Conservation (phyloP, 2,113 vertebrate species). For the Dipodomys spectabilis region DNA sequence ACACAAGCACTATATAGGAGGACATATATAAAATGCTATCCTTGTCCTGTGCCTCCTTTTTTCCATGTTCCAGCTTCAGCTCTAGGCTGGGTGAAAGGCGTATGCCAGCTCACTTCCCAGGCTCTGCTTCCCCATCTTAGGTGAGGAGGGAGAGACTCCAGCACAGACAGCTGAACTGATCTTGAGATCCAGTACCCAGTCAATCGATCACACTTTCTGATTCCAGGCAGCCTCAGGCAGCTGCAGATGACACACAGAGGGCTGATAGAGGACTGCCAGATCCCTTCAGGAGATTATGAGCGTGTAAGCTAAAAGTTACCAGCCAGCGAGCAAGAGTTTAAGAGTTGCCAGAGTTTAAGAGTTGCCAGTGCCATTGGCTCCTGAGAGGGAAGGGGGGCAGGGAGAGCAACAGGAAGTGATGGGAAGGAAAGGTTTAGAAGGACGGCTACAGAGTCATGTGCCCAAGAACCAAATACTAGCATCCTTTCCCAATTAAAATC, state of each 20-base stretch:
- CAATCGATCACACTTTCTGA: background rate
- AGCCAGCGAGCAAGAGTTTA: background rate
- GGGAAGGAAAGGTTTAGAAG: background rate
- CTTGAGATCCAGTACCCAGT: background rate
- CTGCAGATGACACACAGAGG: background rate
- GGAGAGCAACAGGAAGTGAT: background rate
- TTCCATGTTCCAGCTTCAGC: background rate
- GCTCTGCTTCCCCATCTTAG: background rate
- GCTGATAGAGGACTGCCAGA: no score
- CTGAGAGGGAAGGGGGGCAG: background rate
- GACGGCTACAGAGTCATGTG: background rate
- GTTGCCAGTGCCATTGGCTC: background rate
- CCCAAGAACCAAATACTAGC: background rate
- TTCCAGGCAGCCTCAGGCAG: background rate
- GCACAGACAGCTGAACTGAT: background rate
- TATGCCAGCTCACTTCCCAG: background rate
- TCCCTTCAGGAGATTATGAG: background rate
- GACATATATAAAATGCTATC: background rate
- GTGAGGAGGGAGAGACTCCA: background rate
- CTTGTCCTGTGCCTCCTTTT: background rate
- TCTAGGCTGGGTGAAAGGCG: background rate
- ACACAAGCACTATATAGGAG: background rate
- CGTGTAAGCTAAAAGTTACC: background rate
- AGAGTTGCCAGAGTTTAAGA: background rate
- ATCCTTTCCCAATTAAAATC: background rate